Conservation (phyloP, 2,113 vertebrate species). For the Rallus limicola region DNA sequence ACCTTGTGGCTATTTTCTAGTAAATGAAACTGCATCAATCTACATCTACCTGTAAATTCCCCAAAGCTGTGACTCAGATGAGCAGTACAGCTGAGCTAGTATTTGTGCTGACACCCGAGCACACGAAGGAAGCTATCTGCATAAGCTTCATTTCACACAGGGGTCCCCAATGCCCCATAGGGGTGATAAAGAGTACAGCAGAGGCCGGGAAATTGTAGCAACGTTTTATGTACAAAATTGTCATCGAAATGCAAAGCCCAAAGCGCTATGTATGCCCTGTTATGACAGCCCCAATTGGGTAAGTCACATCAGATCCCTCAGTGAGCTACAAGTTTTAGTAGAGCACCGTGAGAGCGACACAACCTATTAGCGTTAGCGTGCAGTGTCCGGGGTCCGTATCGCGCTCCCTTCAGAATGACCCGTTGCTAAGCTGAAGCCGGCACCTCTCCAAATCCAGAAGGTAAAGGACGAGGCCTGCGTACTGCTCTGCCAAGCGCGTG, state of each 20-base stretch:
- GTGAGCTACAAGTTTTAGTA: fast-evolving
- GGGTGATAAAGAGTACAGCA: fast-evolving
- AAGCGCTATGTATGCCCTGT: fast-evolving
- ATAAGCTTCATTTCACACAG: not conserved
- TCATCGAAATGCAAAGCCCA: fast-evolving
- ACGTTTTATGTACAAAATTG: fast-evolving
- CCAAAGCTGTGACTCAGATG: not conserved
- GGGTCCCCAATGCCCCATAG: not conserved
- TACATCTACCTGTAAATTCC: not conserved
- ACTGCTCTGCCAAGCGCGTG: fast-evolving
- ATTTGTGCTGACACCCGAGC: fast-evolving
- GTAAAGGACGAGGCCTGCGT: fast-evolving
- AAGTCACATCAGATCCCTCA: not conserved
- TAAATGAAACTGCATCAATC: fast-evolving
- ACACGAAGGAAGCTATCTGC: fast-evolving
- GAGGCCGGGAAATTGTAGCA: fast-evolving
- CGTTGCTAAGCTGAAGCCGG: not conserved
- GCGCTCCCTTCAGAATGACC: not conserved
- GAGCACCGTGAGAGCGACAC: no score
- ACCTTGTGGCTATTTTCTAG: not conserved
- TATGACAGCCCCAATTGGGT: fast-evolving
- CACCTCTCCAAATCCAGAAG: not conserved
- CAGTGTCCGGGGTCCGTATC: fast-evolving
- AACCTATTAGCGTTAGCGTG: fast-evolving
- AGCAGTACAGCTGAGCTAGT: not conserved